These are phyloP conservation scores for Charanyca ferruginea DNA, from an alignment of 2,888 invertebrate species.

Conservation along the genomic window DNA sequence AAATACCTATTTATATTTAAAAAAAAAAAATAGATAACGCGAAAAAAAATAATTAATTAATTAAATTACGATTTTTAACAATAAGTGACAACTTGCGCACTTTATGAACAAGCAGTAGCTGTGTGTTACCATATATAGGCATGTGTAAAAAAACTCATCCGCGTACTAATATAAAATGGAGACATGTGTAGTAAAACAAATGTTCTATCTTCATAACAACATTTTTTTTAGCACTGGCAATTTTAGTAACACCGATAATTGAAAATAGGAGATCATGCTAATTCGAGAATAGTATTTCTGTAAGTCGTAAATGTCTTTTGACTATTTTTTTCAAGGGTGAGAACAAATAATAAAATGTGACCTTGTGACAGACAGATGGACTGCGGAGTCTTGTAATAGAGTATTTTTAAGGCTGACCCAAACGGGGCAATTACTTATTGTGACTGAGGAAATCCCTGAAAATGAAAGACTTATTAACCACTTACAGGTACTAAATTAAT, in stretches of 20 bases:
- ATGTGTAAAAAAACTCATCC: not conserved
- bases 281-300: not conserved
- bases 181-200: not conserved
- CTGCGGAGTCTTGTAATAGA: too few species aligned
- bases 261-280: not conserved
- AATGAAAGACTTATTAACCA: not conserved
- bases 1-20: too few species aligned
- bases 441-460: not conserved
- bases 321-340: not conserved
- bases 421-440: not conserved
- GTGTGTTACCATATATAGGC: not conserved
- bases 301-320: not conserved
- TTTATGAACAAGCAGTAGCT: too few species aligned
- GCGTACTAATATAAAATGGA: not conserved
- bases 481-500: not conserved
- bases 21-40: too few species aligned
- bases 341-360: not conserved
- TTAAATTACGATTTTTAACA: too few species aligned
- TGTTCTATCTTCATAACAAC: not conserved
- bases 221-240: slow-evolving; percentile 5
- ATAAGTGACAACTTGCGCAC: not conserved
- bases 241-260: not conserved
- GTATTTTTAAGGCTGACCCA: too few species aligned
- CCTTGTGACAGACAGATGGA: too few species aligned
- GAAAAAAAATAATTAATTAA: too few species aligned